phyloP scores from a whole-genome alignment of 2,888 invertebrate genomes.

The Eristalinus aeneus region DNA sequence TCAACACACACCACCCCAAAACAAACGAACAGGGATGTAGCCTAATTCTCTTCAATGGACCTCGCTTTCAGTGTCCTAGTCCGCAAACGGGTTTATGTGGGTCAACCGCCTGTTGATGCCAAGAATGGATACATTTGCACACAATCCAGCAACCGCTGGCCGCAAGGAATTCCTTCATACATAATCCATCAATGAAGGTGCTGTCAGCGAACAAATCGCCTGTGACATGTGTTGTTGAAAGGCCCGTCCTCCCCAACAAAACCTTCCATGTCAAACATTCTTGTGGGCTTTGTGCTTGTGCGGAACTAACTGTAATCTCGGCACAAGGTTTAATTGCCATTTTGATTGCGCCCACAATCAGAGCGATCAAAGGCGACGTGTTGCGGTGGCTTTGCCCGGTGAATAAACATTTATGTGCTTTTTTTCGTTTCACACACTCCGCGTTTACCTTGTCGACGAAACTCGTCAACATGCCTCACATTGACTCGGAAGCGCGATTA shows the following conservation, averaged over 20 bases:
- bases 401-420: constrained; percentile 53
- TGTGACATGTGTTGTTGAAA: constrained; percentile 35
- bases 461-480: neutral
- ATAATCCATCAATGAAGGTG: neutral
- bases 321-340: neutral
- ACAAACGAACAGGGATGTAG: neutral
- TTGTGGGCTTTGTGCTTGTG: neutral
- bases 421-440: constrained; percentile 19
- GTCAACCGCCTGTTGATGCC: neutral
- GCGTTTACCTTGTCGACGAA: neutral
- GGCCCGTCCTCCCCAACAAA: neutral
- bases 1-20: neutral
- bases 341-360: neutral
- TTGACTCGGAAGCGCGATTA: constrained; percentile 18
- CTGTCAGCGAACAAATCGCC: constrained; percentile 28
- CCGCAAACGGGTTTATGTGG: neutral
- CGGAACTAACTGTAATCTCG: neutral
- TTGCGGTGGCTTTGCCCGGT: constrained; percentile 8
- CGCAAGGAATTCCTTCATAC: neutral
- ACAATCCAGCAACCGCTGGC: neutral
- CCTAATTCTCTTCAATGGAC: neutral
- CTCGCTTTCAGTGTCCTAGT: neutral
- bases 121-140: neutral
- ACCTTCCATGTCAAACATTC: neutral
- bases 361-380: neutral